Evolutionary conservation across 2,113 vertebrate genomes (phyloP).

Genomic region (Polypterus senegalus): DNA sequence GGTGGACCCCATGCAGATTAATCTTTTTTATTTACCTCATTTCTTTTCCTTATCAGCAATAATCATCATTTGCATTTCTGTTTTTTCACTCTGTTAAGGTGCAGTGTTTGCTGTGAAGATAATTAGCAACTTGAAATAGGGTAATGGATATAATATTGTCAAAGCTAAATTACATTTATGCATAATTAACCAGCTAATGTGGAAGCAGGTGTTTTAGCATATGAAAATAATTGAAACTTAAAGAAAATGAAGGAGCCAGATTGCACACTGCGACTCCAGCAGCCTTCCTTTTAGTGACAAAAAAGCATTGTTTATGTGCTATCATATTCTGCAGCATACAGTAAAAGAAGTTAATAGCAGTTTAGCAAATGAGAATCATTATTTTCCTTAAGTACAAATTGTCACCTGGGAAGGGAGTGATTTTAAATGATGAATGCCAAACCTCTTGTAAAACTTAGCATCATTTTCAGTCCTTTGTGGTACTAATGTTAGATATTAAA

Average conservation of each 20-base stretch:
- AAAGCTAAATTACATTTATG: slow-evolving; percentile 27
- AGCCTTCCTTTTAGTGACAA: slow-evolving; percentile 5
- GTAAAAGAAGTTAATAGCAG: too few species aligned
- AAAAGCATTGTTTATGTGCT: background rate
- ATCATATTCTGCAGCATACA: too few species aligned
- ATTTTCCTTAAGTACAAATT: too few species aligned
- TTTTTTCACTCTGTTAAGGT: background rate
- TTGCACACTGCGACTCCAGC: slow-evolving; percentile 9
- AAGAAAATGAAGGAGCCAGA: slow-evolving; percentile 29
- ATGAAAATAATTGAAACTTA: slow-evolving; percentile 37
- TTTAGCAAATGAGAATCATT: too few species aligned
- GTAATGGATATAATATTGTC: slow-evolving; percentile 18
- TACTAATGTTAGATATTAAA: too few species aligned
- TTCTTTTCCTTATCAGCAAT: background rate
- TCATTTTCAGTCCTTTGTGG: too few species aligned
- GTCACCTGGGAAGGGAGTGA: too few species aligned
- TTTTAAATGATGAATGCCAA: too few species aligned
- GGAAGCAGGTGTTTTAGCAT: slow-evolving; percentile 43
- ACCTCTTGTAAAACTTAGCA: too few species aligned
- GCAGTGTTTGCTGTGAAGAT: slow-evolving; percentile 8
- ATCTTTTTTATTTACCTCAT: too few species aligned
- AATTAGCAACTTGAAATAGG: slow-evolving; percentile 13
- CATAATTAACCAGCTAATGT: slow-evolving; percentile 39
- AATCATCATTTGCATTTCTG: background rate
- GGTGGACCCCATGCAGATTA: too few species aligned